Percentiles rank a stretch among this genome's conserved stretches.
Evolutionary conservation across 2,797 vertebrate species (phyloP).

Genomic region (Chelon auratus): DNA sequence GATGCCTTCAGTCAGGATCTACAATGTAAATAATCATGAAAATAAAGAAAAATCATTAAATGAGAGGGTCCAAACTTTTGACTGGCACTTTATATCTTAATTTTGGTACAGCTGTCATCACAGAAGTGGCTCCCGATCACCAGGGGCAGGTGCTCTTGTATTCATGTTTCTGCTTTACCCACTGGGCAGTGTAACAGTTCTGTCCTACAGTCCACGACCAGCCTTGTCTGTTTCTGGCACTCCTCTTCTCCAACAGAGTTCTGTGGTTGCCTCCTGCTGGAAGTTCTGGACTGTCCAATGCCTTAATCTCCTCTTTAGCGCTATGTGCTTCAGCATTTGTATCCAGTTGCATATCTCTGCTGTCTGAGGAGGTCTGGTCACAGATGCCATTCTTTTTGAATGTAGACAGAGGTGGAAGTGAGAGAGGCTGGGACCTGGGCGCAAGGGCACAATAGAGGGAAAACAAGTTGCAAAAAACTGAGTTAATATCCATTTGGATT

Average conservation of each 20-base stretch:
- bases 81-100: no score
- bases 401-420: slow-evolving; percentile 37
- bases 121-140: slow-evolving; percentile 68
- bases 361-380: slow-evolving; percentile 21
- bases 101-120: not conserved
- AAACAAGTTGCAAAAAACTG: no score
- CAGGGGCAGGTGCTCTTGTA: slow-evolving; percentile 86
- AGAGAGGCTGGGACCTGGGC: slow-evolving; percentile 52
- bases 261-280: slow-evolving; percentile 7
- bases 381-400: slow-evolving; percentile 19
- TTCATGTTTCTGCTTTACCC: slow-evolving; percentile 84
- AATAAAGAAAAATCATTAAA: no score
- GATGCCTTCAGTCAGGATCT: no score
- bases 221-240: not conserved
- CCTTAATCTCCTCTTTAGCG: not conserved
- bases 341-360: not conserved
- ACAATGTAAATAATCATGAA: no score
- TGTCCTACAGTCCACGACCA: slow-evolving; percentile 78
- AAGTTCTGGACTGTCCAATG: not conserved
- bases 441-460: not conserved
- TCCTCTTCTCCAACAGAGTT: not conserved
- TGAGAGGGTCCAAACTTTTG: no score
- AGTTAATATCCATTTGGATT: no score
- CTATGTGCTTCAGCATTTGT: not conserved
- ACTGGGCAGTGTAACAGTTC: slow-evolving; percentile 76